Conservation (phyloP, 2,797 vertebrate genomes). For the Catostomus latipinnis region DNA sequence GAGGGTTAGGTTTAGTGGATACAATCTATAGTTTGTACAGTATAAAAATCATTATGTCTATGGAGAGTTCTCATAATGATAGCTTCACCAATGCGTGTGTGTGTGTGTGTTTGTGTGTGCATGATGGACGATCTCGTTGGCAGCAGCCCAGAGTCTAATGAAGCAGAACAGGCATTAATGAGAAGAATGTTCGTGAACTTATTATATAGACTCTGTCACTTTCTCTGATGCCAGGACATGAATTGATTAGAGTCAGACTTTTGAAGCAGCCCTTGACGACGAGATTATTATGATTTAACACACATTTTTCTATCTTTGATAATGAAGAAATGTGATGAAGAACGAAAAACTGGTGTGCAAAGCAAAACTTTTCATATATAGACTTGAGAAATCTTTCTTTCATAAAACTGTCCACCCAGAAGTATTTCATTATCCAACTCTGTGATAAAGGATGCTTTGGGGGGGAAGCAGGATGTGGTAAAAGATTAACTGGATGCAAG, state of each 20-base stretch:
- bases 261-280: slow-evolving; percentile 25
- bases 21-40: too few species aligned
- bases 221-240: slow-evolving; percentile 37
- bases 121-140: slow-evolving; percentile 64
- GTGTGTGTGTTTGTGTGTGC: slow-evolving; percentile 39
- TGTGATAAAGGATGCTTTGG: slow-evolving; percentile 12
- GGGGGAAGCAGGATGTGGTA: neutral
- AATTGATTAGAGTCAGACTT: slow-evolving; percentile 22
- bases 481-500: slow-evolving; percentile 28
- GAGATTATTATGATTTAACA: neutral
- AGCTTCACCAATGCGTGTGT: neutral
- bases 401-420: neutral
- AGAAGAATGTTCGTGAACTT: slow-evolving; percentile 58
- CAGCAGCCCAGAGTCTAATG: slow-evolving; percentile 68
- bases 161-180: slow-evolving; percentile 71
- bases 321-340: slow-evolving; percentile 5
- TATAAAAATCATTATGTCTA: too few species aligned
- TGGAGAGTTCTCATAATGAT: too few species aligned
- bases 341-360: neutral
- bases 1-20: too few species aligned
- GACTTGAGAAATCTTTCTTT: neutral
- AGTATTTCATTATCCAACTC: neutral
- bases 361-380: slow-evolving; percentile 1
- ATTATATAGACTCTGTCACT: slow-evolving; percentile 38
- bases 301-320: neutral